Evolutionary conservation across 2,888 invertebrate genomes (phyloP), one percentile per base, ranked within the genome.

Genomic region (Stenodera caucasica): DNA sequence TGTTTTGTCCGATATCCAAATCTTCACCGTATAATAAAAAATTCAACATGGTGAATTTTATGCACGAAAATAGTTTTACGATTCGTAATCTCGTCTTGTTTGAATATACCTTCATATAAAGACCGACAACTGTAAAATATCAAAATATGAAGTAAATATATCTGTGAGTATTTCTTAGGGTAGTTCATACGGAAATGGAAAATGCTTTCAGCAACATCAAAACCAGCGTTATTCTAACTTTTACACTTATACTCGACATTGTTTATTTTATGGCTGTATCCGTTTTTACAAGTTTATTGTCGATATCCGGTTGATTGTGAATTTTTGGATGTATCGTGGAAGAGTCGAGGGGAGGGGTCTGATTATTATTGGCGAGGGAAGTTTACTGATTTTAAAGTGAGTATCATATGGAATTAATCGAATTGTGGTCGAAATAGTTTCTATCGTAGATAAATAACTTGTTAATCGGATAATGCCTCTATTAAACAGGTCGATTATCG

Each of bases 401-500:
- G 9, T 33, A 35, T 14, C 14, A 23, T 18, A 14, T 59, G 55
- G 40, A 51, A 59, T 59, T 59, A 55, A 55, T 37, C 55, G 59
- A 12, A 29, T 40, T 53, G 40, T 59, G 54, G 51, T 54, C 50
- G 14, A 51, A 50, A 21, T 32, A 30, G 23, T 21, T 40, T 55
- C 55, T 49, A 58, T 54, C 14, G 45, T 30, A 53, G 53, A 60
- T 61, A 54, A 61, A 61, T 61, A 57, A 53, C 57, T 57, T 53
- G 57, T 14, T 61, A 61, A 61, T 61, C 61, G 54, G 15, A 18
- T 53, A 55, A 60, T 56, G 51, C 54, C 11, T 26, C 35, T 40
- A 54, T 52, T 60, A 56, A 56, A 53, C 55, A 23, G 52, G 51
- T 60, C 60, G 60, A 53, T 60, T 60, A 60, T 49, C 60, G 49